phyloP scores from a whole-genome alignment of 2,888 invertebrate genomes.

The Galerucella nymphaeae region DNA sequence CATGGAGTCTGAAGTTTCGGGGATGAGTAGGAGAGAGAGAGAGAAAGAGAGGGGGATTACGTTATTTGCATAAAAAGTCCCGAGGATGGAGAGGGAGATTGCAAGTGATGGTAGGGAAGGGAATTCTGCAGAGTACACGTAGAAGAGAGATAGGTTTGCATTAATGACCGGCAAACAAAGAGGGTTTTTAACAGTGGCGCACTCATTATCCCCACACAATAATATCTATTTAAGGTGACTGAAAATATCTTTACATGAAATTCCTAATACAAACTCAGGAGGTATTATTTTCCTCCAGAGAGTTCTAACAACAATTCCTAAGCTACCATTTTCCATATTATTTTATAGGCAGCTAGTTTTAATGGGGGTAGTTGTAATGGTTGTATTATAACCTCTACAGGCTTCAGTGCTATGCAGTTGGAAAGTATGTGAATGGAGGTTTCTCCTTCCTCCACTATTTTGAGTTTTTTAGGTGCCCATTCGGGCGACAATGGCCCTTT shows the following conservation, averaged over 20 bases:
- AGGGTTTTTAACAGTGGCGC: conserved; percentile 45
- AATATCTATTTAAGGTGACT: neutral
- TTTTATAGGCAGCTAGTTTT: too few species aligned
- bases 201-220: conserved; percentile 6
- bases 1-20: conserved; percentile 57
- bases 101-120: conserved; percentile 48
- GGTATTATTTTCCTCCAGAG: neutral
- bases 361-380: too few species aligned
- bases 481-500: too few species aligned
- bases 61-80: conserved; percentile 57
- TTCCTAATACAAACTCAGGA: neutral
- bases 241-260: neutral
- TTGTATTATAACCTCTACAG: too few species aligned
- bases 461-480: too few species aligned
- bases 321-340: too few species aligned
- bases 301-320: too few species aligned
- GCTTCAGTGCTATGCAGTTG: too few species aligned
- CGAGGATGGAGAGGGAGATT: conserved; percentile 45
- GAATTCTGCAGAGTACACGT: conserved; percentile 52
- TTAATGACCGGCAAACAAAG: conserved; percentile 58
- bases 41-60: conserved; percentile 54
- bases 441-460: too few species aligned
- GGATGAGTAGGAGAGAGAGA: conserved; percentile 57
- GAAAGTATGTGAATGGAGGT: too few species aligned
- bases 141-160: conserved; percentile 57